phyloP scores from a whole-genome alignment of 2,113 vertebrate genomes.

The Spea multiplicata region DNA sequence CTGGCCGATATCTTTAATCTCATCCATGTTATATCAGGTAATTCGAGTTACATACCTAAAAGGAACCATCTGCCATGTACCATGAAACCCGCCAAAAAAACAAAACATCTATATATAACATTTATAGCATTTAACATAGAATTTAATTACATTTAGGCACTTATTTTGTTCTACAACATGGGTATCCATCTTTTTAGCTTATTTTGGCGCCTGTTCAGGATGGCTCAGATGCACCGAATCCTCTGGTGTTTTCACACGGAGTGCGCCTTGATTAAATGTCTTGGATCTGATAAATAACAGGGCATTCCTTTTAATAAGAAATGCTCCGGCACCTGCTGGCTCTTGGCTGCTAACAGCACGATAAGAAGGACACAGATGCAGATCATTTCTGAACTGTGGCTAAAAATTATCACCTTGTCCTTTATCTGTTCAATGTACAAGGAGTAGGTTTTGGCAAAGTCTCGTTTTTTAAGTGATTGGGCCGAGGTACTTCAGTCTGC shows the following conservation, averaged over 20 bases:
- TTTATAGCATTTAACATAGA: too few species aligned
- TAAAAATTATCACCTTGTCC: constrained; percentile 4
- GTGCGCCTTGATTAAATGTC: constrained; percentile 21
- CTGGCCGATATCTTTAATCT: constrained; percentile 69
- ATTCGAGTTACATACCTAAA: constrained; percentile 13
- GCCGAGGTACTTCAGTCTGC: too few species aligned
- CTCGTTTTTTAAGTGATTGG: too few species aligned
- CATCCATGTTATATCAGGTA: constrained; percentile 74
- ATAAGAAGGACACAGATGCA: background rate
- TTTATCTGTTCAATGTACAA: background rate
- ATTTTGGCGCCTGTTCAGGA: constrained; percentile 2
- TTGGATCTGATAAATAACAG: constrained; percentile 6
- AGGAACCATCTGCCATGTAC: background rate
- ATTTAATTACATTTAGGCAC: background rate
- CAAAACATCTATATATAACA: background rate
- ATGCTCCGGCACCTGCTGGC: constrained; percentile 15
- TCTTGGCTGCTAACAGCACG: background rate
- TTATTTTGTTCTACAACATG: background rate
- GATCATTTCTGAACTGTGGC: constrained; percentile 3
- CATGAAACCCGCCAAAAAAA: background rate
- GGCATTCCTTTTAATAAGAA: constrained; percentile 5
- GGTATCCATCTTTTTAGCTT: background rate
- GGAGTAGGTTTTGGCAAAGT: too few species aligned
- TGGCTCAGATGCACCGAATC: constrained; percentile 6
- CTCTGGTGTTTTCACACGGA: constrained; percentile 26